phyloP scores from a whole-genome alignment of 2,888 invertebrate genomes.

The Drosophila parthenogenetica region DNA sequence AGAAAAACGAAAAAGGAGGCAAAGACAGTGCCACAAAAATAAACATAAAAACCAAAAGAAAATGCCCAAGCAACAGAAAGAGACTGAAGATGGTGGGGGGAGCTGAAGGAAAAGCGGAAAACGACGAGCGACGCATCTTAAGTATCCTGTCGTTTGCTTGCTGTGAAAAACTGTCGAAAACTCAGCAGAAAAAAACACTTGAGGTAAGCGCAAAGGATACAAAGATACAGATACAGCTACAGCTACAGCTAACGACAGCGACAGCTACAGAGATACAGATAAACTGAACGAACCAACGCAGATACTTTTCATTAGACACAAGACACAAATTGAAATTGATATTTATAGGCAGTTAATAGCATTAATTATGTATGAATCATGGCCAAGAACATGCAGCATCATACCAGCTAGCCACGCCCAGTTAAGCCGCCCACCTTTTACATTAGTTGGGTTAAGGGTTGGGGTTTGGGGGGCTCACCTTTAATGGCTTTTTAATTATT shows the following conservation, averaged over 20 bases:
- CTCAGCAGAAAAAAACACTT: slow-evolving; percentile 45
- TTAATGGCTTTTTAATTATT: slow-evolving; percentile 66
- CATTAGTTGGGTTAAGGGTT: background rate
- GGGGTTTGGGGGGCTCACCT: slow-evolving; percentile 2
- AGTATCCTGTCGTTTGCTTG: slow-evolving; percentile 47
- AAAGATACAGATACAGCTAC: slow-evolving; percentile 1
- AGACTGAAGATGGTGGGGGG: background rate
- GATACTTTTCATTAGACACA: slow-evolving; percentile 27
- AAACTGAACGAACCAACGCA: slow-evolving; percentile 11
- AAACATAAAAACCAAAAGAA: slow-evolving; percentile 36
- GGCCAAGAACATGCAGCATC: slow-evolving; percentile 13
- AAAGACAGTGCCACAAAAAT: slow-evolving; percentile 24
- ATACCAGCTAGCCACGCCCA: background rate
- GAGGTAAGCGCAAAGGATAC: slow-evolving; percentile 16
- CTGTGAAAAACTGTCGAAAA: slow-evolving; percentile 39
- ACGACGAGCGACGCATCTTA: slow-evolving; percentile 44
- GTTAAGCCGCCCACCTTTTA: background rate
- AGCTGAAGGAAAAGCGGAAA: background rate
- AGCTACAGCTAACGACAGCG: slow-evolving; percentile 11
- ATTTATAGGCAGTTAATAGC: slow-evolving; percentile 59
- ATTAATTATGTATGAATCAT: slow-evolving; percentile 52
- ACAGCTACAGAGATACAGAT: slow-evolving; percentile 7
- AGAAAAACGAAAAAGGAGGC: slow-evolving; percentile 25
- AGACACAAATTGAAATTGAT: slow-evolving; percentile 36
- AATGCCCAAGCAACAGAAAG: slow-evolving; percentile 9